Evolutionary conservation across 2,113 vertebrate species (phyloP).

Genomic region (Rhagologus leucostigma): DNA sequence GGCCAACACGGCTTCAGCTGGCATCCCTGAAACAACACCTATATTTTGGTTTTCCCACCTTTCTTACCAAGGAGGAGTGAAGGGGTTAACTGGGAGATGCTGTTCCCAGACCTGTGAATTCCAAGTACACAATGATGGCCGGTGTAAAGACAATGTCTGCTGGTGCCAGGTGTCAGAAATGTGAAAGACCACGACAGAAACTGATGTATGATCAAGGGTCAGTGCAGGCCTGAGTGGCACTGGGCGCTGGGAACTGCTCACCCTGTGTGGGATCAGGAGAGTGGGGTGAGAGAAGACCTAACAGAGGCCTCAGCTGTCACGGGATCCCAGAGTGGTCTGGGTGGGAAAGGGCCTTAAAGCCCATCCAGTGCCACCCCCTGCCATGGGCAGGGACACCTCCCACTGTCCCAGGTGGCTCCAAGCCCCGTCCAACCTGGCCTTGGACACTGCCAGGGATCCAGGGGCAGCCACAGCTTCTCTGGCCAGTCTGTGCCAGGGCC

Average conservation of each 20-base stretch:
- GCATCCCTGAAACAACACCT: too few species aligned
- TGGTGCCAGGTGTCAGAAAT: not conserved
- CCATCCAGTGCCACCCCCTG: fast-evolving
- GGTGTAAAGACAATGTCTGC: not conserved
- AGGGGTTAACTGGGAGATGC: not conserved
- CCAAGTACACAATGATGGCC: fast-evolving
- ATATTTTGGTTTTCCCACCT: not conserved
- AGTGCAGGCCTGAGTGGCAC: not conserved
- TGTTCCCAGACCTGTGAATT: not conserved
- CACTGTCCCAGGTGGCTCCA: fast-evolving
- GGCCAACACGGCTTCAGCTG: not conserved
- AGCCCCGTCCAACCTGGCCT: fast-evolving
- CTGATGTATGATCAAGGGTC: fast-evolving
- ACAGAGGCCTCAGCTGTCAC: fast-evolving
- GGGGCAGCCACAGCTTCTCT: not conserved
- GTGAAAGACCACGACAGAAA: fast-evolving
- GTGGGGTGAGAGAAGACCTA: not conserved
- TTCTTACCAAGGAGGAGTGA: not conserved
- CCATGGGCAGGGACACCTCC: not conserved
- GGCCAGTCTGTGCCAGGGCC: not conserved
- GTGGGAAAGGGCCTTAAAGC: not conserved
- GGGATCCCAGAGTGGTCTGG: not conserved
- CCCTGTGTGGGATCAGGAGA: fast-evolving
- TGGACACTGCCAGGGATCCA: not conserved
- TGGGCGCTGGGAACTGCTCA: not conserved